These are phyloP conservation scores for Orchesella flavescens DNA, from an alignment of 2,888 invertebrate genomes.

Conservation along the genomic window DNA sequence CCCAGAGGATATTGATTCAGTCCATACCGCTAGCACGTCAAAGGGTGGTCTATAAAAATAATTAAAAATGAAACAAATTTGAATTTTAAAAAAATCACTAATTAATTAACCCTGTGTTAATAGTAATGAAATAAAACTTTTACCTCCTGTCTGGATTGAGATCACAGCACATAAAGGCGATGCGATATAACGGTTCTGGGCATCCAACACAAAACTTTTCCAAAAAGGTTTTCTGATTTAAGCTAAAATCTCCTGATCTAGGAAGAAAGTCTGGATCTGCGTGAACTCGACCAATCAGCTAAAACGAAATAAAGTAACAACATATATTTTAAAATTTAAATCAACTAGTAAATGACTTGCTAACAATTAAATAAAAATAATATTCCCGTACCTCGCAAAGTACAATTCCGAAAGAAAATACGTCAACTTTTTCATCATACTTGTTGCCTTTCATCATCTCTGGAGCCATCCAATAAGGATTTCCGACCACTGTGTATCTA, in stretches of 20 bases:
- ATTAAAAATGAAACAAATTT: constrained; percentile 27
- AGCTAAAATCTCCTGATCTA: constrained; percentile 91
- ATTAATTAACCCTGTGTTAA: no score
- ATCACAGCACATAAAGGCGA: constrained; percentile 92
- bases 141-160: constrained; percentile 91
- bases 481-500: constrained; percentile 95
- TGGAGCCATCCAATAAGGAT: constrained; percentile 99
- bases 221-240: constrained; percentile 88
- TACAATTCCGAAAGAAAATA: constrained; percentile 96
- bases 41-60: constrained; percentile 83
- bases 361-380: no score
- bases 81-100: no score
- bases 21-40: constrained; percentile 91
- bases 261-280: constrained; percentile 96
- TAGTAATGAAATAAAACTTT: neutral
- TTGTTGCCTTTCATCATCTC: constrained; percentile 98
- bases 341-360: no score
- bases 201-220: constrained; percentile 89
- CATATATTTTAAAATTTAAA: neutral
- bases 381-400: constrained; percentile 84
- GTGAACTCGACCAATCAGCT: constrained; percentile 94
- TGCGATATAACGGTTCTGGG: constrained; percentile 89
- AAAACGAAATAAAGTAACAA: constrained; percentile 58
- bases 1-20: constrained; percentile 85
- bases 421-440: constrained; percentile 96